Evolutionary conservation across 2,888 invertebrate genomes (phyloP).

Genomic region (Escarpia spicata): DNA sequence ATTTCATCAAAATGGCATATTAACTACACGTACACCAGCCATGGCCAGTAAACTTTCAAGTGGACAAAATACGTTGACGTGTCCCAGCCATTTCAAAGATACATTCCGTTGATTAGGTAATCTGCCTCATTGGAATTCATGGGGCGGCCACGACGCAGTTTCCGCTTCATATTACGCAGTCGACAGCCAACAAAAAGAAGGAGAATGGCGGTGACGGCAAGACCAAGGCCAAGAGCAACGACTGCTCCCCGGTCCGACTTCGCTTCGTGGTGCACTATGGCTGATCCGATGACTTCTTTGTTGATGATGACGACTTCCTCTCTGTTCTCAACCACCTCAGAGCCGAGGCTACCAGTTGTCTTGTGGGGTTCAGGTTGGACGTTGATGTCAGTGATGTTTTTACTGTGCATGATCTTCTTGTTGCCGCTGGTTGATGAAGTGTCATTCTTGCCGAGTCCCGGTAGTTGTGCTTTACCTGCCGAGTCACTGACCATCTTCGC

Average conservation of each 20-base stretch:
- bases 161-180: constrained; percentile 77
- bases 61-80: too few relatives aligned
- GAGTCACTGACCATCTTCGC: not conserved
- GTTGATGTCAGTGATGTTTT: not conserved
- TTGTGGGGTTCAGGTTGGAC: not conserved
- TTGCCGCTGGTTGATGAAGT: not conserved
- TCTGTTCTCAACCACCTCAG: not conserved
- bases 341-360: not conserved
- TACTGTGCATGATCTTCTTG: not conserved
- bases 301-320: not conserved
- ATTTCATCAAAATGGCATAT: not conserved
- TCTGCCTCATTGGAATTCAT: constrained; percentile 92
- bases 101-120: constrained; percentile 98
- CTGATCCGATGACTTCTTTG: not conserved
- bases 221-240: constrained; percentile 69
- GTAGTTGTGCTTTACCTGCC: not conserved
- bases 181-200: constrained; percentile 85
- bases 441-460: not conserved
- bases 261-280: not conserved
- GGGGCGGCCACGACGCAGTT: constrained; percentile 80
- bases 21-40: too few relatives aligned
- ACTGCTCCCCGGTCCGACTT: constrained; percentile 47
- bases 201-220: constrained; percentile 83
- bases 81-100: constrained; percentile 73
- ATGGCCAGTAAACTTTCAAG: too few relatives aligned